A percentile compares a stretch with the other conserved stretches of the same genome.
Evolutionary conservation across 2,888 invertebrate genomes (phyloP).

Genomic region (Danaus chrysippus): DNA sequence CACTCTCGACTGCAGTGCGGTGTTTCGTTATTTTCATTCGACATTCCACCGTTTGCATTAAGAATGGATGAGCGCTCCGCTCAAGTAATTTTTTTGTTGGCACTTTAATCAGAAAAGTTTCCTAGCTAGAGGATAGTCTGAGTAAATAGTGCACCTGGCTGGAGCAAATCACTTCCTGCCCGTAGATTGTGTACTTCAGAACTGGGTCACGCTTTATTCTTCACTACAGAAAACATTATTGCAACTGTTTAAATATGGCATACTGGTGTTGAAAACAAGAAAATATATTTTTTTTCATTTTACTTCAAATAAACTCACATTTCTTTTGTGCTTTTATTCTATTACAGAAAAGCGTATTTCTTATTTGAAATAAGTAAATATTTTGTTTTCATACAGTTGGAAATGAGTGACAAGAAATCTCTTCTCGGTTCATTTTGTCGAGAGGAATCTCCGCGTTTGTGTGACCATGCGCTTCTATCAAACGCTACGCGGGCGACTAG

Average conservation of each 20-base stretch:
- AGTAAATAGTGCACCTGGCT: slow-evolving; percentile 50
- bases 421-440: slow-evolving; percentile 87
- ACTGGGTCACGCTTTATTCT: slow-evolving; percentile 38
- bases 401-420: slow-evolving; percentile 73
- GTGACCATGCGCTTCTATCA: slow-evolving; percentile 85
- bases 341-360: slow-evolving; percentile 2
- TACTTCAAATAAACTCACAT: slow-evolving; percentile 12
- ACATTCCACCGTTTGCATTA: slow-evolving; percentile 67
- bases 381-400: slow-evolving; percentile 49
- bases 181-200: slow-evolving; percentile 45
- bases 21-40: slow-evolving; percentile 74
- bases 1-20: slow-evolving; percentile 70
- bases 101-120: slow-evolving; percentile 69
- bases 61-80: slow-evolving; percentile 66
- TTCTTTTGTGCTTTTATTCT: slow-evolving; percentile 12
- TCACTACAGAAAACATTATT: slow-evolving; percentile 32
- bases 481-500: slow-evolving; percentile 85
- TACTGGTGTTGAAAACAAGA: slow-evolving; percentile 23
- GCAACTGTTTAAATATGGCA: slow-evolving; percentile 30
- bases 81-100: slow-evolving; percentile 61
- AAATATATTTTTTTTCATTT: slow-evolving; percentile 22
- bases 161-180: slow-evolving; percentile 38
- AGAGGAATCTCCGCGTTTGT: slow-evolving; percentile 85
- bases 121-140: slow-evolving; percentile 44
- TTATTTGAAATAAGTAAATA: background rate